These are phyloP conservation scores for Thyatira batis DNA, from an alignment of 2,888 invertebrate species.

Conservation along the genomic window DNA sequence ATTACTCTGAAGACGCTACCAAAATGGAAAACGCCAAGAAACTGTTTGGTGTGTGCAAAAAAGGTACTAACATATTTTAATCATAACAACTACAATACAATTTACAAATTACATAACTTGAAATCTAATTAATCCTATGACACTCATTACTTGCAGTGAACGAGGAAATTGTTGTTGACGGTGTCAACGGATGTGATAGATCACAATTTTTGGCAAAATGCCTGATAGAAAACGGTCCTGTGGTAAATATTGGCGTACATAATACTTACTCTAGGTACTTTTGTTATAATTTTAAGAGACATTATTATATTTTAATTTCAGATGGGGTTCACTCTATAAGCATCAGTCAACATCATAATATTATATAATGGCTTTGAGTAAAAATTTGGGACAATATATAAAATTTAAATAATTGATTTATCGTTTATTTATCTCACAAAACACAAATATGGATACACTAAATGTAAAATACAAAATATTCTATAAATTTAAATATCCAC, in stretches of 20 bases:
- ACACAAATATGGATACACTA: slow-evolving; percentile 37
- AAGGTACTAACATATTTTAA: too few relatives aligned
- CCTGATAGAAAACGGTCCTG: slow-evolving; percentile 53
- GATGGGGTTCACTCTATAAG: slow-evolving; percentile 38
- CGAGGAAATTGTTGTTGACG: slow-evolving; percentile 53
- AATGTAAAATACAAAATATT: slow-evolving; percentile 39
- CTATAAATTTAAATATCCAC: too few relatives aligned
- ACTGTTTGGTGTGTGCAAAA: slow-evolving; percentile 60
- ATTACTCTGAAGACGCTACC: slow-evolving; percentile 46
- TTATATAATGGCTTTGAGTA: background rate
- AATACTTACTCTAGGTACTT: too few relatives aligned
- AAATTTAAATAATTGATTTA: background rate
- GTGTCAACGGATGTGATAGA: slow-evolving; percentile 69
- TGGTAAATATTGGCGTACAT: slow-evolving; percentile 39
- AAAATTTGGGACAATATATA: background rate
- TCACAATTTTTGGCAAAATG: slow-evolving; percentile 59
- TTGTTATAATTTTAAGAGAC: background rate
- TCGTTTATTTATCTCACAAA: slow-evolving; percentile 30
- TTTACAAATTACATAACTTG: background rate
- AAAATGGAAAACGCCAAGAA: slow-evolving; percentile 57
- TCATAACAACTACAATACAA: too few relatives aligned
- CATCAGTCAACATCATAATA: background rate
- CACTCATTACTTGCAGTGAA: slow-evolving; percentile 53
- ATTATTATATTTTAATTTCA: slow-evolving; percentile 42
- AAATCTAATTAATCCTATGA: background rate